Conservation (phyloP, 2,888 invertebrate species). For the Catocala fraxini region DNA sequence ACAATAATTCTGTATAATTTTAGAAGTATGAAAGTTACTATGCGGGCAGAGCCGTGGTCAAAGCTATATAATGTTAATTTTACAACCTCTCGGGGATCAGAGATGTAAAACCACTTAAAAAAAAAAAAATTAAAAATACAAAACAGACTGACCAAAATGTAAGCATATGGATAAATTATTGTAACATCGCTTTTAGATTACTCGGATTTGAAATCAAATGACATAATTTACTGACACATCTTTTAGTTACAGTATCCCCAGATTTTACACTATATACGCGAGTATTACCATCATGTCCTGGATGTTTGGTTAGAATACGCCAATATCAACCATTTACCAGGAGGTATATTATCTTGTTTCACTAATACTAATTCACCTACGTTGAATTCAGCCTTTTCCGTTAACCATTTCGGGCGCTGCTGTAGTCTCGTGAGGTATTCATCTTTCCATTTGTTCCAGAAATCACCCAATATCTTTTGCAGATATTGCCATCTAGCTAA, state of each 20-base stretch:
- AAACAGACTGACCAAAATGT: too few species aligned
- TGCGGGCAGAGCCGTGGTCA: too few species aligned
- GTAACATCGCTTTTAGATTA: too few species aligned
- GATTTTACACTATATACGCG: slow-evolving; percentile 42
- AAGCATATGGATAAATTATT: too few species aligned
- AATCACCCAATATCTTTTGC: slow-evolving; percentile 9
- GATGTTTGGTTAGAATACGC: slow-evolving; percentile 39
- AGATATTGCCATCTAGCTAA: slow-evolving; percentile 42
- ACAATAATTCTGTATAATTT: too few species aligned
- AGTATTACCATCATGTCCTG: slow-evolving; percentile 36
- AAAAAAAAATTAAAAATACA: too few species aligned
- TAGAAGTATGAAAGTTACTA: too few species aligned
- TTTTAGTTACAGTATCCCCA: slow-evolving; percentile 26
- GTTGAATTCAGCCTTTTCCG: slow-evolving; percentile 28
- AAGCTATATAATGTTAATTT: too few species aligned
- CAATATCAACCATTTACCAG: slow-evolving; percentile 44
- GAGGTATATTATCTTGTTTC: slow-evolving; percentile 42
- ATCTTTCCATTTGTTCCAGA: slow-evolving; percentile 41
- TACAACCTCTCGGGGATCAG: too few species aligned
- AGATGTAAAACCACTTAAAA: too few species aligned
- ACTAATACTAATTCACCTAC: slow-evolving; percentile 46
- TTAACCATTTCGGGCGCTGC: slow-evolving; percentile 41
- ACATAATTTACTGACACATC: slow-evolving; percentile 40
- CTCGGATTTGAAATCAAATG: slow-evolving; percentile 11
- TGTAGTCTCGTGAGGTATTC: slow-evolving; percentile 43